Percentiles rank a stretch among this genome's conserved stretches.
phyloP scores from a whole-genome alignment of 2,113 vertebrate species.

The Tachuris rubrigastra region DNA sequence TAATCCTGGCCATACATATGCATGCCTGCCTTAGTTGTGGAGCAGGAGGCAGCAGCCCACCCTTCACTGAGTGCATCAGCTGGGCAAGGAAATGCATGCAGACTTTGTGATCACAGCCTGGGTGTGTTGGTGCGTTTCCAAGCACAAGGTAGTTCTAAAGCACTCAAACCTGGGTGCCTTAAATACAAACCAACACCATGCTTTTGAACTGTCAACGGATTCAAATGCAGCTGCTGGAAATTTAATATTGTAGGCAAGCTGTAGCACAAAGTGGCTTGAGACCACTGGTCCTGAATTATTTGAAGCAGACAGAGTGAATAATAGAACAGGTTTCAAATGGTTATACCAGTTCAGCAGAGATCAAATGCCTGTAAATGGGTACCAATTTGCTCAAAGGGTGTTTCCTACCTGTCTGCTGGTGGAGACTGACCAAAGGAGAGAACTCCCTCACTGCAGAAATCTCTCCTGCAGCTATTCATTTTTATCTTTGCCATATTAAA shows the following conservation, averaged over 20 bases:
- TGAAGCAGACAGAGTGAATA: slow-evolving; percentile 53
- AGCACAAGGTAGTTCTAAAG: background rate
- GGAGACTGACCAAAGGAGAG: background rate
- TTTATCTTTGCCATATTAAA: background rate
- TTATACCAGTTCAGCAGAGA: slow-evolving; percentile 37
- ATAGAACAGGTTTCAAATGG: slow-evolving; percentile 34
- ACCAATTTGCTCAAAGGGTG: slow-evolving; percentile 28
- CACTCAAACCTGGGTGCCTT: background rate
- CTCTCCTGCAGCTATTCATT: background rate
- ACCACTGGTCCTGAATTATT: slow-evolving; percentile 20
- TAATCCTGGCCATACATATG: background rate
- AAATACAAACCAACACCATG: background rate
- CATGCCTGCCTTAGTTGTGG: background rate
- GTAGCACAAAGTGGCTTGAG: slow-evolving; percentile 28
- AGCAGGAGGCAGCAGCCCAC: background rate
- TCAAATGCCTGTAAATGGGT: slow-evolving; percentile 40
- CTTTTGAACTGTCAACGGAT: slow-evolving; percentile 36
- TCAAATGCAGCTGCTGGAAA: slow-evolving; percentile 38
- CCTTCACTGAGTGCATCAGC: background rate
- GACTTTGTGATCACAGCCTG: background rate
- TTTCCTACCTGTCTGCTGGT: background rate
- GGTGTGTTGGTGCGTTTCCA: background rate
- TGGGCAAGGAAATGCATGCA: background rate
- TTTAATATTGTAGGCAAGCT: slow-evolving; percentile 21
- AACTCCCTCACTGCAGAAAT: background rate